These are phyloP conservation scores for Coendou prehensilis DNA, from an alignment of 2,797 vertebrate genomes.

Conservation along the genomic window DNA sequence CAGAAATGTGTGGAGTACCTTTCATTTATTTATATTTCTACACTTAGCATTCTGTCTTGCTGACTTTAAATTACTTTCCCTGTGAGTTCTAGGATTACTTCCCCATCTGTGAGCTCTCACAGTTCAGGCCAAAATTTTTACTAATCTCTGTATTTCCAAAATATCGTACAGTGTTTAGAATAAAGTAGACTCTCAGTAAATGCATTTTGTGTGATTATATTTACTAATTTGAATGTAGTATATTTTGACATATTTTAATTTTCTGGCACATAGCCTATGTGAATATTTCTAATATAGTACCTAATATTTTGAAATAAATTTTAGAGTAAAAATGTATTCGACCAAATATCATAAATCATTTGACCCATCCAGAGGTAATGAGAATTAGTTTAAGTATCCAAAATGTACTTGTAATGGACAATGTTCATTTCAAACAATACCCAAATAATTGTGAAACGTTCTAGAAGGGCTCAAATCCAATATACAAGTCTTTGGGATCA, in stretches of 20 bases:
- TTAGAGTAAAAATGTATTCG: constrained; percentile 8
- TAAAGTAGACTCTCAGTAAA: background rate
- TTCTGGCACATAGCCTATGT: background rate
- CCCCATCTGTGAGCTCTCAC: background rate
- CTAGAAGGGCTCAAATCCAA: background rate
- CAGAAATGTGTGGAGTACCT: background rate
- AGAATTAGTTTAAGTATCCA: background rate
- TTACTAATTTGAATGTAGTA: background rate
- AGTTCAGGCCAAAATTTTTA: background rate
- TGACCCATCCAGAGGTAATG: background rate
- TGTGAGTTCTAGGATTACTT: constrained; percentile 4
- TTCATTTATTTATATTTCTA: background rate
- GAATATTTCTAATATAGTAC: background rate
- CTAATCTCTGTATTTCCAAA: constrained; percentile 20
- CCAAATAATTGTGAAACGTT: background rate
- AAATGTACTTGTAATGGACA: background rate
- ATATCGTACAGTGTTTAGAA: background rate
- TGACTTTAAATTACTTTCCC: background rate
- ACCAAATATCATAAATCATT: background rate
- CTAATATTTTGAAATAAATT: background rate
- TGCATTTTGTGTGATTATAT: background rate
- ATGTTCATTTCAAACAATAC: background rate
- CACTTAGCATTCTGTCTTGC: background rate
- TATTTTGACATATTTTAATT: background rate
- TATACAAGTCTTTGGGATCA: background rate